Evolutionary conservation across 2,113 vertebrate genomes (phyloP), one percentile per base, ranked within the genome.

Genomic region (Uria lomvia): DNA sequence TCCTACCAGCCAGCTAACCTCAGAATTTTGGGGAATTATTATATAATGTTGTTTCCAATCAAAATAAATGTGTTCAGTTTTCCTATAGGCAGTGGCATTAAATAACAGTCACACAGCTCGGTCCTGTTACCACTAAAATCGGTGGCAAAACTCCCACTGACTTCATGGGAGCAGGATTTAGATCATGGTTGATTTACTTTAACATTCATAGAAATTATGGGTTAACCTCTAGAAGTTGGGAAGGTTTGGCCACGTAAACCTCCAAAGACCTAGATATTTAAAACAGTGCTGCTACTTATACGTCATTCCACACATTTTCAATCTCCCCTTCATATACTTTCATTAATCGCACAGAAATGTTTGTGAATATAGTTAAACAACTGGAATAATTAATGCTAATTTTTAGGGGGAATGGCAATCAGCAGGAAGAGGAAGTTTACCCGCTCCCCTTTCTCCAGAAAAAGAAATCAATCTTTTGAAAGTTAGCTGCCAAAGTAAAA

Each of bases 61-160:
- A 90, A 96, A 96, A 97, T 79, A 91, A 72, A 94, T 96, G 73
- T 29, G 58, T 97, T 95, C 92, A 92, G 73, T 85, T 95, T 97
- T 96, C 67, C 94, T 89, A 90, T 40, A 88, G 65, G 89, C 62
- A 85, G 81, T 55, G 66, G 58, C 80, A 95, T 92, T 96, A 97
- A 97, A 95, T 94, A 95, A 81, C 45, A 83, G 29, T 84, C 71
- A 73, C 30, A 67, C 26, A 90, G 74, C 32, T 89, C 8, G 0
- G 47, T 81, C 72, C 15, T 78, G 32, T 73, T 86, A 45, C 71
- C 12, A 15, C 58, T 94, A 73, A 94, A 95, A 82, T 40, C 62
- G 32, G 74, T 92, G 84, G 74, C 70, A 95, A 95, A 95, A 91
- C 58, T 96, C 83, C 83, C 53, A 43, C 59, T 95, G 94, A 95